Conservation (phyloP, 2,888 invertebrate species). For the Bhutanitis thaidina region DNA sequence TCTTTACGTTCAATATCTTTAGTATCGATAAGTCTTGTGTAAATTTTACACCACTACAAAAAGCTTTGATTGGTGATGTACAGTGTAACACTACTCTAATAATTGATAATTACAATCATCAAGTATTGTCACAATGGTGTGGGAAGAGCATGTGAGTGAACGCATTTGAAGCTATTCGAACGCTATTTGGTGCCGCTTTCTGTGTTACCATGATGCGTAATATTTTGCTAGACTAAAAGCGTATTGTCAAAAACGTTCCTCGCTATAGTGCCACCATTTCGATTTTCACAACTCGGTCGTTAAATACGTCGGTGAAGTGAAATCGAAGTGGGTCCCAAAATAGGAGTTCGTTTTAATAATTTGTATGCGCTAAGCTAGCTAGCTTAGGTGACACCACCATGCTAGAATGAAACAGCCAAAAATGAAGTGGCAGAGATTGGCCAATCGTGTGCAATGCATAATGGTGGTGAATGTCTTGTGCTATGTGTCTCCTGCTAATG, state of each 20-base stretch:
- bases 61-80: slow-evolving; percentile 16
- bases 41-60: not conserved
- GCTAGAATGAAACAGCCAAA: slow-evolving; percentile 69
- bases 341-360: slow-evolving; percentile 42
- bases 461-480: slow-evolving; percentile 68
- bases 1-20: not conserved
- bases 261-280: slow-evolving; percentile 67
- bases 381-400: slow-evolving; percentile 74
- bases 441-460: slow-evolving; percentile 75
- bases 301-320: slow-evolving; percentile 18
- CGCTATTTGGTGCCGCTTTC: slow-evolving; percentile 57
- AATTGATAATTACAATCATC: not conserved
- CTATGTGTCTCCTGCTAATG: slow-evolving; percentile 50
- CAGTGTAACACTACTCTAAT: not conserved
- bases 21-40: not conserved
- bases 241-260: slow-evolving; percentile 46
- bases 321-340: slow-evolving; percentile 65
- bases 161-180: slow-evolving; percentile 56
- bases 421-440: slow-evolving; percentile 59
- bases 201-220: slow-evolving; percentile 64
- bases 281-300: slow-evolving; percentile 34
- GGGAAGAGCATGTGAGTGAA: slow-evolving; percentile 51
- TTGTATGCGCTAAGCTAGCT: slow-evolving; percentile 67
- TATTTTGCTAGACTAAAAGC: slow-evolving; percentile 70
- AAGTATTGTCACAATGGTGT: slow-evolving; percentile 36